Percentiles rank a stretch among this genome's conserved stretches.
Evolutionary conservation across 2,888 invertebrate genomes (phyloP).

Genomic region (Pharmacophagus antenor): DNA sequence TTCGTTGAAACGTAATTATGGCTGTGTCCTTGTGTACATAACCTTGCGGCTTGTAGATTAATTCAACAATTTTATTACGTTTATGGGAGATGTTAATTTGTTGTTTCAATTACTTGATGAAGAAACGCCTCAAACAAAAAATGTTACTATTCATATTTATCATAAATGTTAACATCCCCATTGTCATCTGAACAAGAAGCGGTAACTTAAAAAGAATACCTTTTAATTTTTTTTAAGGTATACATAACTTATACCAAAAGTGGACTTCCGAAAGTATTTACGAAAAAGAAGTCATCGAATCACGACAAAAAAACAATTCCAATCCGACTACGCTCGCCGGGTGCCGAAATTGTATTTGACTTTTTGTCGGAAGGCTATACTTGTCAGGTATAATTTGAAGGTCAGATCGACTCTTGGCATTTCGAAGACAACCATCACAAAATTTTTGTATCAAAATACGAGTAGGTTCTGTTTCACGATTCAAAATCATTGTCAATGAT

Average conservation of each 20-base stretch:
- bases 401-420: not conserved
- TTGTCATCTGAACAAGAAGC: no score
- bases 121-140: no score
- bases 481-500: no score
- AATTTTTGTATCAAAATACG: no score
- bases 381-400: not conserved
- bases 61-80: conserved; percentile 2
- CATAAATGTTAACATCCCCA: no score
- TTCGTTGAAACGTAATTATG: conserved; percentile 36
- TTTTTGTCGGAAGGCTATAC: not conserved
- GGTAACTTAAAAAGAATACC: no score
- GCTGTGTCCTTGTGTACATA: conserved; percentile 47
- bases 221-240: no score
- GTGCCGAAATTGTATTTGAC: not conserved
- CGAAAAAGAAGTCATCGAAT: not conserved
- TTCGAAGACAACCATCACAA: not conserved
- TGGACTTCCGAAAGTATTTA: no score
- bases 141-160: no score
- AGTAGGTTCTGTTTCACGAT: no score
- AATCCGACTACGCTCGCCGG: not conserved
- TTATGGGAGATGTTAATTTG: not conserved
- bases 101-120: not conserved
- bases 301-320: not conserved
- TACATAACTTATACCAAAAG: no score
- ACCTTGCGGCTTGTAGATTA: conserved; percentile 11